These are phyloP conservation scores for Gopherus evgoodei DNA, from an alignment of 2,113 vertebrate genomes.

Conservation along the genomic window DNA sequence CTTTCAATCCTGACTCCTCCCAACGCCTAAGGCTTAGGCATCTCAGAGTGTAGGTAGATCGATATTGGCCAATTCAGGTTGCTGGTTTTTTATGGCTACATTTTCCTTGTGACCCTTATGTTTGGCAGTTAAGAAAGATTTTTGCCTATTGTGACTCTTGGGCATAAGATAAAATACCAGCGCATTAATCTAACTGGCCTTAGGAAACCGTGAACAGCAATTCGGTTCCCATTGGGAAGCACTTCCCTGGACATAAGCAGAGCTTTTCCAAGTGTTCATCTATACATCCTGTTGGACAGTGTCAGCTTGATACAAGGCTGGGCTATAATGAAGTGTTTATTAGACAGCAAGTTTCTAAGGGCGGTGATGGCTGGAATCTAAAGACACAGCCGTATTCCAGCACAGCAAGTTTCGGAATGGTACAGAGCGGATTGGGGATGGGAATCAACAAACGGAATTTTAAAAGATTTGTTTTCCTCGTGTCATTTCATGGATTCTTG, in stretches of 20 bases:
- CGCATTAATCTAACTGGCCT: slow-evolving; percentile 2
- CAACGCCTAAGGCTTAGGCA: background rate
- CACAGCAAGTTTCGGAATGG: background rate
- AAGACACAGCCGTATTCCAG: background rate
- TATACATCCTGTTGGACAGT: background rate
- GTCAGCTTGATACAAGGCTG: background rate
- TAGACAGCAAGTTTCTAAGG: background rate
- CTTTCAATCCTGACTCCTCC: background rate
- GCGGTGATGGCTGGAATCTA: background rate
- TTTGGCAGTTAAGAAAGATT: background rate
- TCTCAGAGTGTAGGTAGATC: accelerated
- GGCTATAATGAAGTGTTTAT: slow-evolving; percentile 18
- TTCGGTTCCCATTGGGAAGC: background rate
- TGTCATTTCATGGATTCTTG: background rate
- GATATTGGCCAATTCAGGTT: background rate
- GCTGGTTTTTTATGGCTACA: background rate
- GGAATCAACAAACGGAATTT: background rate
- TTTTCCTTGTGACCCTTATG: background rate
- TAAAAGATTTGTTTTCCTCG: background rate
- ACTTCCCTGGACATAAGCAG: slow-evolving; percentile 7
- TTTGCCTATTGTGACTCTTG: background rate
- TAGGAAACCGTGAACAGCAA: background rate
- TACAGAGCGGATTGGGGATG: background rate
- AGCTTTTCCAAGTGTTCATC: background rate
- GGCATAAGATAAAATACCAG: slow-evolving; percentile 11